Conservation (phyloP, 2,113 vertebrate genomes). For the Corapipo altera region DNA sequence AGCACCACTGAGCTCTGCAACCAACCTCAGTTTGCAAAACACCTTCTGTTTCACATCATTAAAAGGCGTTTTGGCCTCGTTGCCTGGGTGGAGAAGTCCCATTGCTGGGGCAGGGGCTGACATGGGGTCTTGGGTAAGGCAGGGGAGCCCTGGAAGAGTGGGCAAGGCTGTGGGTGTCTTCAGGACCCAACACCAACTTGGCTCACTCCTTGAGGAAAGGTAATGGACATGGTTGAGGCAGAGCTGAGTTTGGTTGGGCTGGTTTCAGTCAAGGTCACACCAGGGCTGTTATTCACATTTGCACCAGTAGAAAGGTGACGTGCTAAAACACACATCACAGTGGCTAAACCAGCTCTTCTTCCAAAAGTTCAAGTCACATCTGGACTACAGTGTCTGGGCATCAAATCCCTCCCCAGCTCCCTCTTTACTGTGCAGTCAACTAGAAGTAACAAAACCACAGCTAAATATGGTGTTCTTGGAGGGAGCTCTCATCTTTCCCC, state of each 20-base stretch:
- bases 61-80: accelerated
- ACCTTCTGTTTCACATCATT: neutral
- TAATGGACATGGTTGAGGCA: accelerated
- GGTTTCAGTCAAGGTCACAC: accelerated
- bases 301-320: neutral
- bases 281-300: neutral
- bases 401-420: neutral
- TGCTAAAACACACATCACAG: neutral
- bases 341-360: neutral
- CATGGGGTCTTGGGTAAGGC: neutral
- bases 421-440: neutral
- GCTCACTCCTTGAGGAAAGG: neutral
- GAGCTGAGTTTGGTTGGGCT: neutral
- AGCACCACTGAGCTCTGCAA: neutral
- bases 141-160: neutral
- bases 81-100: neutral
- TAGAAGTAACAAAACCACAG: neutral
- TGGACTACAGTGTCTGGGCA: neutral
- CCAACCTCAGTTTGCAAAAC: neutral
- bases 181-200: neutral
- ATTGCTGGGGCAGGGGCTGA: neutral
- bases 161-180: neutral
- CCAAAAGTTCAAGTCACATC: neutral
- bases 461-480: conserved; percentile 32
- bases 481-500: neutral